Conservation (phyloP, 2,797 vertebrate genomes). For the Microctenopoma steveboyesi region DNA sequence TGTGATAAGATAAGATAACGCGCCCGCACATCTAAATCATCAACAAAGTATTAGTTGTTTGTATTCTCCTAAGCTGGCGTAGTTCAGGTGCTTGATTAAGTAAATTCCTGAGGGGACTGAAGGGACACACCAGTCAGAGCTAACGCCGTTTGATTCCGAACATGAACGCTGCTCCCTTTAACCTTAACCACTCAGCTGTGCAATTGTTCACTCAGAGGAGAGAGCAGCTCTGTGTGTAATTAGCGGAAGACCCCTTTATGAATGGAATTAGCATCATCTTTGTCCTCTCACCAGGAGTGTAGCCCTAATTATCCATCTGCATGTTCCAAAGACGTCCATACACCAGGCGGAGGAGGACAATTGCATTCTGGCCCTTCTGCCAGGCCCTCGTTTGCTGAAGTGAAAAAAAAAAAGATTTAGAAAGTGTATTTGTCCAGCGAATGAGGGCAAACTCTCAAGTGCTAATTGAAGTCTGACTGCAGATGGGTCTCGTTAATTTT, state of each 20-base stretch:
- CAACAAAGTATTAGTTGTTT: conserved; percentile 18
- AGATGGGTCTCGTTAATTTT: conserved; percentile 77
- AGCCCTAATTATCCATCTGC: conserved; percentile 77
- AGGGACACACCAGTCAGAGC: conserved; percentile 70
- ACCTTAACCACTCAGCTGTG: conserved; percentile 78
- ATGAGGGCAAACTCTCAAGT: conserved; percentile 66
- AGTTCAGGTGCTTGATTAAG: conserved; percentile 66
- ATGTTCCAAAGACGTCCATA: conserved; percentile 59
- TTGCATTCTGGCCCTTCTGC: conserved; percentile 52
- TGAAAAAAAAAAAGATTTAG: conserved; percentile 43
- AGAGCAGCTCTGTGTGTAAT: conserved; percentile 74
- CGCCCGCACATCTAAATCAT: conserved; percentile 22
- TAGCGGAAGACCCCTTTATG: conserved; percentile 77
- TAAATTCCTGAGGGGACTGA: conserved; percentile 67
- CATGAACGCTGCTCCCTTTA: conserved; percentile 71
- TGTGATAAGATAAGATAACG: not conserved
- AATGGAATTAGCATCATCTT: conserved; percentile 81
- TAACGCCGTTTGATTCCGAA: conserved; percentile 76
- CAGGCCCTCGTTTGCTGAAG: conserved; percentile 49
- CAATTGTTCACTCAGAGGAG: conserved; percentile 72
- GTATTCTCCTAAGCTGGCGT: conserved; percentile 10
- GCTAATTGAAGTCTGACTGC: conserved; percentile 75
- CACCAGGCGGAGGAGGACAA: conserved; percentile 57
- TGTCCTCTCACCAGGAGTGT: conserved; percentile 74
- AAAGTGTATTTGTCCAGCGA: conserved; percentile 57